Conservation (phyloP, 2,113 vertebrate species). For the Rhinopomastus cyanomelas region DNA sequence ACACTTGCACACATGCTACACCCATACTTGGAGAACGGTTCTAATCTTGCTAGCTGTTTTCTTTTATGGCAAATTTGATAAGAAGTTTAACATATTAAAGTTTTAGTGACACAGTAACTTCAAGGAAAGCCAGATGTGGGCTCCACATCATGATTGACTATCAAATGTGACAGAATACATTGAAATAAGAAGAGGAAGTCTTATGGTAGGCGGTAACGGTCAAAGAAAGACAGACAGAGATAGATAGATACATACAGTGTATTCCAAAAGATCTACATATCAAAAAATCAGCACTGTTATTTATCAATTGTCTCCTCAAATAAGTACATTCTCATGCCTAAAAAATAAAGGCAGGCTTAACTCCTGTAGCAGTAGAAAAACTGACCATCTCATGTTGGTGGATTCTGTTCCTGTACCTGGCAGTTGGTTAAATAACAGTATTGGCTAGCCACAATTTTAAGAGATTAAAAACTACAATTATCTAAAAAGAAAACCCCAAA, state of each 20-base stretch:
- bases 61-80: background rate
- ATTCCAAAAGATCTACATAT: background rate
- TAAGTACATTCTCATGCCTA: background rate
- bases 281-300: background rate
- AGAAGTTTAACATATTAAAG: background rate
- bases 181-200: background rate
- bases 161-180: background rate
- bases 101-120: background rate
- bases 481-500: background rate
- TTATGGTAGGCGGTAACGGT: background rate
- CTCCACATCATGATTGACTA: background rate
- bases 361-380: background rate
- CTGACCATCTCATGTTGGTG: background rate
- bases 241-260: too few relatives aligned
- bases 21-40: background rate
- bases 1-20: background rate
- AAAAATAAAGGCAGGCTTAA: background rate
- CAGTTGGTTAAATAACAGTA: constrained; percentile 24
- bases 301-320: background rate
- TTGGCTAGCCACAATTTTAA: constrained; percentile 17
- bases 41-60: background rate
- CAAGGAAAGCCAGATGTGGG: background rate
- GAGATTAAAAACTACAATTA: background rate
- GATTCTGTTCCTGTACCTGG: background rate
- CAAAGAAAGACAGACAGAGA: background rate